Evolutionary conservation across 2,888 invertebrate species (phyloP), one percentile per base, ranked within the genome.

Genomic region (Drosophila pseudotalamancana): DNA sequence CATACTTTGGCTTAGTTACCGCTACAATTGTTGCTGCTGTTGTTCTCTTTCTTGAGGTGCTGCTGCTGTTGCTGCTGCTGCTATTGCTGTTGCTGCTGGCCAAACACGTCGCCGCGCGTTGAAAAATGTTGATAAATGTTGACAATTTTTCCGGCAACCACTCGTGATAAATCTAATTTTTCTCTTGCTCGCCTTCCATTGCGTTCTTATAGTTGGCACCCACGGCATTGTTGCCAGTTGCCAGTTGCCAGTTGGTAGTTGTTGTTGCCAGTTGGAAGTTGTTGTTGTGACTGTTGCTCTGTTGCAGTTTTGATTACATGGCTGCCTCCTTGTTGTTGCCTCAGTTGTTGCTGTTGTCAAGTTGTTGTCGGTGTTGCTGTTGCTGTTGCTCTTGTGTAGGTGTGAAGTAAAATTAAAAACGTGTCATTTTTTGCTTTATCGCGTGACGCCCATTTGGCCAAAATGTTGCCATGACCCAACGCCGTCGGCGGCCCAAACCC

Each of bases 81-180:
- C 63, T 67, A 45, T 59, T 51, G 54, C 56, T 64, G n/a, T n/a
- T n/a, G n/a, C 55, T 68, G 53, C 45, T 63, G 66, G 57, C 60
- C 57, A 83, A 82, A 74, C 84, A 82, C 82, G 87, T 85, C 65
- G 85, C 75, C 45, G 66, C 74, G 79, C 71, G 77, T 63, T 86
- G 85, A 87, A 87, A 88, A 88, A 87, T 88, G 77, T 88, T 90
- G 90, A 90, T 88, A 90, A 90, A 89, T 89, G 87, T 88, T 84
- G 85, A 89, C 88, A 88, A 90, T 89, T 90, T 89, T 84, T 76
- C 86, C 86, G 89, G 84, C 89, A 88, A 87, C 83, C 87, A 87
- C 78, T 85, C 85, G 76, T 85, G 87, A 89, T 89, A 89, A 89
- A 89, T 90, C 88, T 87, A 88, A 88, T 88, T 86, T 84, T 79